Evolutionary conservation across 1,140 invertebrate species (phyloP), one percentile per base, ranked within the genome.

Genomic region (Acyrthosiphon pisum): DNA sequence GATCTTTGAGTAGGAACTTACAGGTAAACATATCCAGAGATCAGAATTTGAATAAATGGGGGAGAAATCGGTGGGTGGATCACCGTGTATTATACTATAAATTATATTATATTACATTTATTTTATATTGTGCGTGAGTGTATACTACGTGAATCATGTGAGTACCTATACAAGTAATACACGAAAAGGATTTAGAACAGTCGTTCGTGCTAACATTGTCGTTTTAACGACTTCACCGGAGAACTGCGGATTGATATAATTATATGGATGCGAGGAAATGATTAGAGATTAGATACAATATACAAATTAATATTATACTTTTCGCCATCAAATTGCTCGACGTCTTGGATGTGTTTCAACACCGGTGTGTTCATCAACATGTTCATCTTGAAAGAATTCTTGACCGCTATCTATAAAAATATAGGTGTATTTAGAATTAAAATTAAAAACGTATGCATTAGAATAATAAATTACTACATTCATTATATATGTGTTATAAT

Each of bases 311-410:
- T 50, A 20, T 46, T 46, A 46, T 35, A 20, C 50, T 88, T 88
- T 88, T 88, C 86, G 30, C n/a, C 6, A n/a, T 53, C 26, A 7
- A 87, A 87, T 35, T n/a, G 18, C 30, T 7, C 44, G 44, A 88
- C 30, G 44, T 50, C 48, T 53, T 37, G 48, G 48, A 89, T 37
- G 87, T 37, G 87, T 89, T 89, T 89, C 87, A 37, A 37, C 87
- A 50, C n/a, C 35, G 35, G 48, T 23, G 87, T 22, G 87, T 37
- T 88, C n/a, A n/a, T n/a, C n/a, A n/a, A 88, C 87, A 89, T 20
- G 48, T 53, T 53, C 48, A 35, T 89, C 87, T 37, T 23, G 87
- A 53, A 89, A 53, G n/a, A 53, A 89, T 89, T 53, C 87, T 89
- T 37, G 87, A 89, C 87, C 87, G 53, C 87, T 37, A 22, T 53